Percentiles rank a stretch among this genome's conserved stretches.
phyloP scores from a whole-genome alignment of 2,888 invertebrate species.

The Drosophila cognata region DNA sequence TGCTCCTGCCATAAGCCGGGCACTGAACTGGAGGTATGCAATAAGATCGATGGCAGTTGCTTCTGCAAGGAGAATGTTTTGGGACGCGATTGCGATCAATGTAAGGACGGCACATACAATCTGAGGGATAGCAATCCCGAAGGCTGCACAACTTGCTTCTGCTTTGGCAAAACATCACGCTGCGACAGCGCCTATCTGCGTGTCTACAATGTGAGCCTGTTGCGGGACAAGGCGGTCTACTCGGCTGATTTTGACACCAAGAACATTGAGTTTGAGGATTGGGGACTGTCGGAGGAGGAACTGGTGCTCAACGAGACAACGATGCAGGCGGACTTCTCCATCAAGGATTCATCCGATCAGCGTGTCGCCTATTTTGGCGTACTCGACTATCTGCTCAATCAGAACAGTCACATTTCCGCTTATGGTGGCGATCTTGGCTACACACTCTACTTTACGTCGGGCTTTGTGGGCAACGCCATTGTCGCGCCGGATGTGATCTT shows the following conservation, averaged over 20 bases:
- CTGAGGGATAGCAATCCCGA: conserved; percentile 92
- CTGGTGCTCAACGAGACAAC: conserved; percentile 83
- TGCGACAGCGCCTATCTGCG: conserved; percentile 91
- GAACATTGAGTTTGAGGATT: conserved; percentile 76
- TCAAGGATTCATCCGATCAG: conserved; percentile 75
- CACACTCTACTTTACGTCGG: conserved; percentile 89
- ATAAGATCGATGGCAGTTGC: conserved; percentile 89
- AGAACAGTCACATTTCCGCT: conserved; percentile 91
- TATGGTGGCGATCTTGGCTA: conserved; percentile 95
- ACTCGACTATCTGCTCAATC: conserved; percentile 82
- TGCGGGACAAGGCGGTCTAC: conserved; percentile 79
- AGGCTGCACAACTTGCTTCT: conserved; percentile 98
- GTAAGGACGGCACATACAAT: conserved; percentile 95
- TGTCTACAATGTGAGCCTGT: conserved; percentile 83
- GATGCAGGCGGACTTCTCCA: conserved; percentile 82
- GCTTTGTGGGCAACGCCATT: conserved; percentile 87
- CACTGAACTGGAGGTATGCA: conserved; percentile 94
- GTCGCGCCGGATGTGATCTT: conserved; percentile 93
- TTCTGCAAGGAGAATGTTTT: conserved; percentile 91
- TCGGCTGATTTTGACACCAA: conserved; percentile 73
- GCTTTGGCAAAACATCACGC: conserved; percentile 95
- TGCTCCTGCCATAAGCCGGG: conserved; percentile 94
- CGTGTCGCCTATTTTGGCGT: conserved; percentile 84
- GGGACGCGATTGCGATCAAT: conserved; percentile 92
- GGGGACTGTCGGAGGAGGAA: conserved; percentile 77